These are phyloP conservation scores for Tupiocoris notatus DNA, from an alignment of 2,888 invertebrate genomes.

Conservation along the genomic window DNA sequence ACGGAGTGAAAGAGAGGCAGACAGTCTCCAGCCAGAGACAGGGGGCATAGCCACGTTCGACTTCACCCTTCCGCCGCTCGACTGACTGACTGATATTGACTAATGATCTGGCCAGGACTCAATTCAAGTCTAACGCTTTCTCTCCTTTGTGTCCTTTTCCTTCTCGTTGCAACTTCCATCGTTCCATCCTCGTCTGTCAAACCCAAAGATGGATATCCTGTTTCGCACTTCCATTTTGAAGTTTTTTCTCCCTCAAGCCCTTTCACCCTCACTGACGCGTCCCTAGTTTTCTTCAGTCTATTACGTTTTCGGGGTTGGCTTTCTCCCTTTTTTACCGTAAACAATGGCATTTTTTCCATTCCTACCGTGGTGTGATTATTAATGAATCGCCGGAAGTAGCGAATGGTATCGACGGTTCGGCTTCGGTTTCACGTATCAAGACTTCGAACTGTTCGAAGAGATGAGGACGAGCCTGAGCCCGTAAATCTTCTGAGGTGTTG, in stretches of 20 bases:
- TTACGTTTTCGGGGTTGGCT: not conserved
- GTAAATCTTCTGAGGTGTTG: too few relatives aligned
- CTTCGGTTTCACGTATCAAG: too few relatives aligned
- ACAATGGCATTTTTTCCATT: not conserved
- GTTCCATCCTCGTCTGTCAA: slow-evolving; percentile 20
- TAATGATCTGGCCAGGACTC: slow-evolving; percentile 46
- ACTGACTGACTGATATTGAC: slow-evolving; percentile 46
- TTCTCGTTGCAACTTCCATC: not conserved
- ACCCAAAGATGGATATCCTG: slow-evolving; percentile 47
- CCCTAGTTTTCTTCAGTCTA: not conserved
- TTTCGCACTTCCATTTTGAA: slow-evolving; percentile 46
- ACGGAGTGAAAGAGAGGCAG: not conserved
- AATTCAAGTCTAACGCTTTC: slow-evolving; percentile 44
- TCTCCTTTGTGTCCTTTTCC: slow-evolving; percentile 31
- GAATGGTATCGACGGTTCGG: too few relatives aligned
- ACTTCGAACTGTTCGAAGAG: too few relatives aligned
- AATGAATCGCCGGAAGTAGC: not conserved
- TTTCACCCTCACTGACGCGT: not conserved
- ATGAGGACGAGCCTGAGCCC: too few relatives aligned
- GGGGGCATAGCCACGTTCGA: slow-evolving; percentile 11
- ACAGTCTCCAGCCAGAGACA: not conserved
- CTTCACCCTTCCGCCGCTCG: slow-evolving; percentile 25
- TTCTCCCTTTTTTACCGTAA: not conserved
- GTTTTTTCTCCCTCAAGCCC: slow-evolving; percentile 34
- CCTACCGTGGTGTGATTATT: not conserved